These are phyloP conservation scores for Drosophila stalkeri DNA, from an alignment of 2,888 invertebrate species.

Conservation along the genomic window DNA sequence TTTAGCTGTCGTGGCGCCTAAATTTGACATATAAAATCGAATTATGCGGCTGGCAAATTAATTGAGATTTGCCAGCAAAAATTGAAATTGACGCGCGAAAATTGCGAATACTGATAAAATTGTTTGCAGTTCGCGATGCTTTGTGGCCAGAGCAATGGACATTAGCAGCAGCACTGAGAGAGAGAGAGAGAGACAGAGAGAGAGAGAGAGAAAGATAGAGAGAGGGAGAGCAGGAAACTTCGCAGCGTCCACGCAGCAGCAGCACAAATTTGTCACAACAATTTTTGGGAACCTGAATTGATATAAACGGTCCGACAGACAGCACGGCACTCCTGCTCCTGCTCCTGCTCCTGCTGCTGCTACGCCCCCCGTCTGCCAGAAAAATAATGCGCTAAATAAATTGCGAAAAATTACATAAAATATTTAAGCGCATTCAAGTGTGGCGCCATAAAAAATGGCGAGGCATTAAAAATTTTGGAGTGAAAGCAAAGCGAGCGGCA, in stretches of 20 bases:
- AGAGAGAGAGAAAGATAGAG: neutral
- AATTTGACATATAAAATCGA: constrained; percentile 61
- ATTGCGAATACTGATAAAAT: constrained; percentile 48
- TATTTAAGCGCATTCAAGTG: constrained; percentile 81
- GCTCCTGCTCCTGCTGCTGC: neutral
- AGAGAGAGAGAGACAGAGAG: neutral
- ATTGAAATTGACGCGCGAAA: constrained; percentile 71
- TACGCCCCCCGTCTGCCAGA: constrained; percentile 17
- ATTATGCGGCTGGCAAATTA: constrained; percentile 66
- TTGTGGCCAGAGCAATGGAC: constrained; percentile 46
- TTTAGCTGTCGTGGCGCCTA: constrained; percentile 27
- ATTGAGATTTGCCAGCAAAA: constrained; percentile 62
- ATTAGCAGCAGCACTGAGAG: neutral
- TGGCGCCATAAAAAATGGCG: constrained; percentile 77
- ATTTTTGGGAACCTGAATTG: constrained; percentile 60
- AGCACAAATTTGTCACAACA: constrained; percentile 64
- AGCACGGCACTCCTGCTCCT: neutral
- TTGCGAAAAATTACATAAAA: constrained; percentile 82
- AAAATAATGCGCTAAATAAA: constrained; percentile 80
- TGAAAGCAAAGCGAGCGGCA: constrained; percentile 77
- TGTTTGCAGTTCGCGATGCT: constrained; percentile 25
- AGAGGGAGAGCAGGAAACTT: neutral
- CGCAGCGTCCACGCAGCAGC: constrained; percentile 16
- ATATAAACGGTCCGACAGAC: constrained; percentile 65
- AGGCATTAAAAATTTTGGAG: constrained; percentile 76